phyloP scores from a whole-genome alignment of 2,888 invertebrate genomes.

The Escarpia spicata region DNA sequence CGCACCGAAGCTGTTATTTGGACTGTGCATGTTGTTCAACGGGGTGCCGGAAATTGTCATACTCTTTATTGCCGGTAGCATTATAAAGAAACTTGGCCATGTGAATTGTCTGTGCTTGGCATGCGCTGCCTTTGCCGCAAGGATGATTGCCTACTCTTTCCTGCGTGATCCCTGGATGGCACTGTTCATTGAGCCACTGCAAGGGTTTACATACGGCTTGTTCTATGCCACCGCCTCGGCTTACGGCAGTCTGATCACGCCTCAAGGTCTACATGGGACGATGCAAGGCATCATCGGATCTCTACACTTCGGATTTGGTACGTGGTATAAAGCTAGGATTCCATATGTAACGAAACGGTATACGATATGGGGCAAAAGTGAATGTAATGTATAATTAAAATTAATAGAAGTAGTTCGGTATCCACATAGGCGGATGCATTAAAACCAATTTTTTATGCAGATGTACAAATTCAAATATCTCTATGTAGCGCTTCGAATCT shows the following conservation, averaged over 20 bases:
- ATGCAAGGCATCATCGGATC: slow-evolving; percentile 87
- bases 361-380: too few species aligned
- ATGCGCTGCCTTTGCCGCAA: neutral
- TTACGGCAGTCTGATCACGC: slow-evolving; percentile 85
- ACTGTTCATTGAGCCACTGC: slow-evolving; percentile 84
- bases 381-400: too few species aligned
- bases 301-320: slow-evolving; percentile 88
- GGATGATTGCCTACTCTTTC: neutral
- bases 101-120: neutral
- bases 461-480: too few species aligned
- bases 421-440: too few species aligned
- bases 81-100: neutral
- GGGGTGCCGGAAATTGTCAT: neutral
- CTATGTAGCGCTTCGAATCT: too few species aligned
- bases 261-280: slow-evolving; percentile 84
- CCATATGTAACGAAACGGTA: too few species aligned
- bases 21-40: too few species aligned
- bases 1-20: too few species aligned
- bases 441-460: too few species aligned
- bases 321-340: slow-evolving; percentile 43
- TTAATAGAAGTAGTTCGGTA: too few species aligned
- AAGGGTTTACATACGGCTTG: slow-evolving; percentile 88
- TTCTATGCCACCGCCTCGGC: slow-evolving; percentile 93
- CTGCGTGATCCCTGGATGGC: slow-evolving; percentile 52
- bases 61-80: neutral